phyloP scores from a whole-genome alignment of 2,113 vertebrate species.

The Anser brachyrhynchus region DNA sequence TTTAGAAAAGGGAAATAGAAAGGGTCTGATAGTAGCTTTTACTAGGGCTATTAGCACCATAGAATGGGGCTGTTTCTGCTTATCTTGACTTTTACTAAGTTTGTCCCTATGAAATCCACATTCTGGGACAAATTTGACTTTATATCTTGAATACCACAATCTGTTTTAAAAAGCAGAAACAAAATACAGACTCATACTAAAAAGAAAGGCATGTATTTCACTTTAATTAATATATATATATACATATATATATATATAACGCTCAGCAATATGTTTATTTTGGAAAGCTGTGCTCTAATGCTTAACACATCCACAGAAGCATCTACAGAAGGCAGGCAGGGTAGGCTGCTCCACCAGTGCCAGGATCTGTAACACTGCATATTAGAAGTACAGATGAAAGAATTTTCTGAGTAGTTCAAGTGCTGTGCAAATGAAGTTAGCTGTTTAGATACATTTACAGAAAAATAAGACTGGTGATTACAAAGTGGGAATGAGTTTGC shows the following conservation, averaged over 20 bases:
- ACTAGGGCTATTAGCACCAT: not conserved
- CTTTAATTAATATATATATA: not conserved
- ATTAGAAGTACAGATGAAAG: not conserved
- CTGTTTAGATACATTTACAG: not conserved
- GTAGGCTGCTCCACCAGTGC: not conserved
- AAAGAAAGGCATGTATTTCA: not conserved
- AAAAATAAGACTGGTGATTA: slow-evolving; percentile 5
- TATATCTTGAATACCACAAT: not conserved
- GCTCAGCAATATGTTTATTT: not conserved
- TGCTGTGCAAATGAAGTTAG: not conserved
- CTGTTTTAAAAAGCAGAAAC: not conserved
- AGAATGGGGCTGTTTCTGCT: not conserved
- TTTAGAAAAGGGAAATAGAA: not conserved
- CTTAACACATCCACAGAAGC: not conserved
- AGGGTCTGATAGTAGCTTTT: not conserved
- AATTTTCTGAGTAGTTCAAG: not conserved
- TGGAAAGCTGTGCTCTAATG: not conserved
- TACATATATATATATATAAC: not conserved
- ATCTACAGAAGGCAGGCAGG: not conserved
- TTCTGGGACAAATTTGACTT: not conserved
- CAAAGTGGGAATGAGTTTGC: not conserved
- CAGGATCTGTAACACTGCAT: not conserved
- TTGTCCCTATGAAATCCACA: not conserved
- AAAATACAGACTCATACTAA: not conserved
- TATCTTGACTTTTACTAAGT: not conserved